A percentile compares a stretch with the other conserved stretches of the same genome.
Evolutionary conservation across 2,113 vertebrate species (phyloP).

Genomic region (Zosterops japonicus): DNA sequence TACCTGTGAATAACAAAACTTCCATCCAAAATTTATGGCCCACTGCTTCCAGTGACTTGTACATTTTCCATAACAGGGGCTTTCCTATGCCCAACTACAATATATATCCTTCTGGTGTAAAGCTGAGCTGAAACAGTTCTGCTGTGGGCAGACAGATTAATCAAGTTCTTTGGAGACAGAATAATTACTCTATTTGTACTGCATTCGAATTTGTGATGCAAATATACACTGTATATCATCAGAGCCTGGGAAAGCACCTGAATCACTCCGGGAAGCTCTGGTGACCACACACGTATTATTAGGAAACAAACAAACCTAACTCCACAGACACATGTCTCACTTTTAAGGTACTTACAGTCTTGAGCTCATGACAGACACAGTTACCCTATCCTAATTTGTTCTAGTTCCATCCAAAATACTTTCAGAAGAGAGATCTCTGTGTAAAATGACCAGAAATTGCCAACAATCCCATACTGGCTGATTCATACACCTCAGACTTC

Average conservation of each 20-base stretch:
- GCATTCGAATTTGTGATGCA: slow-evolving; percentile 28
- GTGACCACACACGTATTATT: background rate
- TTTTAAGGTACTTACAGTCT: background rate
- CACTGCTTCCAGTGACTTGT: background rate
- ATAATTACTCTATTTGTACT: background rate
- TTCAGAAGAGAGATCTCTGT: background rate
- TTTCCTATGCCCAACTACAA: background rate
- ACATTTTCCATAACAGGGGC: background rate
- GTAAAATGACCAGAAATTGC: background rate
- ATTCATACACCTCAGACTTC: background rate
- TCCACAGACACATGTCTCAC: background rate
- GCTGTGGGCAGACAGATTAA: background rate
- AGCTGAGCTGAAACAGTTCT: background rate
- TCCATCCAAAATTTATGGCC: background rate
- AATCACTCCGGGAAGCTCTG: background rate
- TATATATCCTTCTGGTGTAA: background rate
- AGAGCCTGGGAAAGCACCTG: background rate
- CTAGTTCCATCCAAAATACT: background rate
- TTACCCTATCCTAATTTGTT: background rate
- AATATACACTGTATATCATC: background rate
- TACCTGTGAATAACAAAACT: background rate
- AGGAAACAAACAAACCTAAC: background rate
- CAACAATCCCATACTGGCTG: background rate
- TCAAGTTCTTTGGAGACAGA: slow-evolving; percentile 13
- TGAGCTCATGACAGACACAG: background rate